Percentiles rank a stretch among this genome's conserved stretches.
These are phyloP conservation scores for Apis dorsata DNA, from an alignment of 1,140 invertebrate species.

Conservation along the genomic window DNA sequence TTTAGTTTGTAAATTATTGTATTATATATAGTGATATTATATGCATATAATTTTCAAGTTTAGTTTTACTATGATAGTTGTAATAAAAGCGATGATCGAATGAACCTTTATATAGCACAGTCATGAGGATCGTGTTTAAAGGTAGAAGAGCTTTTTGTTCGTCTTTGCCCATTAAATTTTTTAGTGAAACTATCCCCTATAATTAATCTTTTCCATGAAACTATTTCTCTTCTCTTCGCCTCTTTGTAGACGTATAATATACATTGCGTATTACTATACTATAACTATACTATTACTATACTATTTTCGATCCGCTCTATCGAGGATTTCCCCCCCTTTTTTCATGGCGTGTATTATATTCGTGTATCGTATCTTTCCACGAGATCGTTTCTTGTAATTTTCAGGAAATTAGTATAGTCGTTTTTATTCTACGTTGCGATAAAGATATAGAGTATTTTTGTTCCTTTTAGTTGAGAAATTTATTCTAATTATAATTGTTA, in stretches of 20 bases:
- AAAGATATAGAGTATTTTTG: no score
- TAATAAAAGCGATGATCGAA: neutral
- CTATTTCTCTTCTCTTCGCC: constrained; percentile 22
- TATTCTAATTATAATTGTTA: no score
- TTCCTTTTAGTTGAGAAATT: no score
- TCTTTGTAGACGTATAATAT: constrained; percentile 41
- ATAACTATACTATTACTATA: no score
- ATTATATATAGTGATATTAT: neutral
- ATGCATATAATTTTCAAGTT: neutral
- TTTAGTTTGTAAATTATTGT: no score
- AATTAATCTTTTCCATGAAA: constrained; percentile 18
- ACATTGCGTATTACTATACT: constrained; percentile 17
- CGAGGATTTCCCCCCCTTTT: neutral
- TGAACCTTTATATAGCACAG: constrained; percentile 9
- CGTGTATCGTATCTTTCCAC: neutral
- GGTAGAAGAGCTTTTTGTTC: constrained; percentile 32
- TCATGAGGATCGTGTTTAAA: neutral
- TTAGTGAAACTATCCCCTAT: constrained; percentile 9
- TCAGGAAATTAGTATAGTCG: neutral
- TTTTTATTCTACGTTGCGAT: neutral
- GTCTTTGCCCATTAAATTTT: constrained; percentile 11
- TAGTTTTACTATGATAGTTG: neutral
- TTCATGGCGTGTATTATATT: neutral
- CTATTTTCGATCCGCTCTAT: constrained; percentile 26
- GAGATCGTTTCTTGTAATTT: neutral